These are phyloP conservation scores for Leucozona laternaria DNA, from an alignment of 2,888 invertebrate genomes.

Conservation along the genomic window DNA sequence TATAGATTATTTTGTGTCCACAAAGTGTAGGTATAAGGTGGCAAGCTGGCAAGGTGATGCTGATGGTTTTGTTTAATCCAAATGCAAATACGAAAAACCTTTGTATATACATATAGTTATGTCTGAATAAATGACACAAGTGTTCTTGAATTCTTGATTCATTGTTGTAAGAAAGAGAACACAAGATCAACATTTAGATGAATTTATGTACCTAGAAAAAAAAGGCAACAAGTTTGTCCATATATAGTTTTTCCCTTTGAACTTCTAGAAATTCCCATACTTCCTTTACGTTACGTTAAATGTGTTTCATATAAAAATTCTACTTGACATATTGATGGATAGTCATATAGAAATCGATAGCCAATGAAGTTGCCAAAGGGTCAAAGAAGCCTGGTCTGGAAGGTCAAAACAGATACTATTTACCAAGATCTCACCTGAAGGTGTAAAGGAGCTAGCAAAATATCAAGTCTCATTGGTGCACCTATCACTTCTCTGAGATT, in stretches of 20 bases:
- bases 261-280: no score
- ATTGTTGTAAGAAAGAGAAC: not conserved
- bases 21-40: not conserved
- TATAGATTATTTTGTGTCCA: not conserved
- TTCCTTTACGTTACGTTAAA: no score
- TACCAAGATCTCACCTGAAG: not conserved
- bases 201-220: no score
- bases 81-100: conserved; percentile 9
- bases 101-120: not conserved
- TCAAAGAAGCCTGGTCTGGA: not conserved
- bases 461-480: not conserved
- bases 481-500: conserved; percentile 3
- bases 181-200: not conserved
- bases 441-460: conserved; percentile 1
- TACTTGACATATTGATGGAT: not conserved
- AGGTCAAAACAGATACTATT: not conserved
- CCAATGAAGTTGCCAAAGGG: not conserved
- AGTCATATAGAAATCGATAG: not conserved
- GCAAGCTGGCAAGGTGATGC: conserved; percentile 7
- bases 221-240: no score
- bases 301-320: no score
- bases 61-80: conserved; percentile 20
- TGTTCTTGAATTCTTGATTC: not conserved
- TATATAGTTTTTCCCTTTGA: no score
- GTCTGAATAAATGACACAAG: not conserved